Evolutionary conservation across 2,113 vertebrate genomes (phyloP), one percentile per base, ranked within the genome.

Genomic region (Tetrax tetrax): DNA sequence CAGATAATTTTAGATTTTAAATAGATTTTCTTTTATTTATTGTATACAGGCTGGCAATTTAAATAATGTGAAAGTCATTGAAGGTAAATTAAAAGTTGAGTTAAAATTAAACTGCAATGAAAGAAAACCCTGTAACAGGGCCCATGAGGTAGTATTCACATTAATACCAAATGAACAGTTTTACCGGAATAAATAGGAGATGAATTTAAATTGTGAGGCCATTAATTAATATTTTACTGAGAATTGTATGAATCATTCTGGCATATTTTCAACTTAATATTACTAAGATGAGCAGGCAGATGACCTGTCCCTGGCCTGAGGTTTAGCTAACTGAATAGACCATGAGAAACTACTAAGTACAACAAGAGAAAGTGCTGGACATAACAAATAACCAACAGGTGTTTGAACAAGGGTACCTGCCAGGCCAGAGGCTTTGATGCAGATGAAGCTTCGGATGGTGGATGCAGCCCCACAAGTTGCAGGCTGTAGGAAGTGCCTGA

Each of bases 191-290:
- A 93, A 83, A 85, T 38, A 87, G 57, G 3, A 72, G n/a, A 85
- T 47, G 1, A 50, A 85, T 90, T 91, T 79, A 68, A 94, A 93
- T 85, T 90, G 27, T 90, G 59, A 72, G 17, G 5, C 20, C 12
- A 80, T 96, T 93, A 87, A 92, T 94, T 95, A 76, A 77, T 84
- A 43, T 83, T 91, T 95, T 79, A 83, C 23, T 70, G 31, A 45
- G 50, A 76, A 61, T 4, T 31, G 3, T 23, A 72, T 5, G 7
- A 72, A 72, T 47, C 41, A 43, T 43, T 43, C 76, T 87, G 35
- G 19, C 20, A 89, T 53, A 75, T 10, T 61, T 89, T 87, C 50
- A 83, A 19, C 8, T 69, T 79, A 43, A 47, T 56, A 78, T n/a
- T 50, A 38, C 8, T 29, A 63, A 28, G 6, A 20, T 71, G 47